A percentile compares a stretch with the other conserved stretches of the same genome.
phyloP scores from a whole-genome alignment of 2,113 vertebrate species.

The Proterorhinus semilunaris region DNA sequence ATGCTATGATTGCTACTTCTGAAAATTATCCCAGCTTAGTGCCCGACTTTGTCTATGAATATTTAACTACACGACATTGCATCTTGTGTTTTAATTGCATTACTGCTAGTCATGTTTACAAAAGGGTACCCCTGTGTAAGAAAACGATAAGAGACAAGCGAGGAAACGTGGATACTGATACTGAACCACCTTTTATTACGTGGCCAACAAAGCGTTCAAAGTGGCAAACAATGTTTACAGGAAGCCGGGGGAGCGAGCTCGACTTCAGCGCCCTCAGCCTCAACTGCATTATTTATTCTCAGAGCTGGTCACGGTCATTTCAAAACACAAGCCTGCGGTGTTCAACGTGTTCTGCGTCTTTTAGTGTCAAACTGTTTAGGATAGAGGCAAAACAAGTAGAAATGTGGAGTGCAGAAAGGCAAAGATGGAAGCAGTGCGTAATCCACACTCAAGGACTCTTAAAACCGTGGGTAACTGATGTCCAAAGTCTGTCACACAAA shows the following conservation, averaged over 20 bases:
- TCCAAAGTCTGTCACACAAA: too few species aligned
- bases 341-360: conserved; percentile 42
- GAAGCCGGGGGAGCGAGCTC: conserved; percentile 43
- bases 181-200: conserved; percentile 62
- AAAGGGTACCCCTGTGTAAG: conserved; percentile 47
- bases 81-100: conserved; percentile 33
- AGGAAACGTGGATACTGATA: conserved; percentile 41
- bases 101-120: conserved; percentile 53
- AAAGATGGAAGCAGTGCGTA: not conserved
- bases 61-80: conserved; percentile 18
- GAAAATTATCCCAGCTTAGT: not conserved
- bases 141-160: conserved; percentile 57
- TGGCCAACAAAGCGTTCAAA: conserved; percentile 66
- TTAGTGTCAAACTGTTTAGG: conserved; percentile 51
- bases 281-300: conserved; percentile 57
- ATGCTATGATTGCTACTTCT: too few species aligned
- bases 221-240: conserved; percentile 61
- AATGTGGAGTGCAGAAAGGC: conserved; percentile 48
- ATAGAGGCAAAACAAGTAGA: conserved; percentile 39
- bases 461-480: too few species aligned
- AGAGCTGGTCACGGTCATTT: conserved; percentile 45
- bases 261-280: conserved; percentile 36
- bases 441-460: not conserved
- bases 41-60: not conserved
- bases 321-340: conserved; percentile 42